A percentile compares a stretch with the other conserved stretches of the same genome.
Conservation (phyloP, 2,113 vertebrate species). For the Saccopteryx bilineata region DNA sequence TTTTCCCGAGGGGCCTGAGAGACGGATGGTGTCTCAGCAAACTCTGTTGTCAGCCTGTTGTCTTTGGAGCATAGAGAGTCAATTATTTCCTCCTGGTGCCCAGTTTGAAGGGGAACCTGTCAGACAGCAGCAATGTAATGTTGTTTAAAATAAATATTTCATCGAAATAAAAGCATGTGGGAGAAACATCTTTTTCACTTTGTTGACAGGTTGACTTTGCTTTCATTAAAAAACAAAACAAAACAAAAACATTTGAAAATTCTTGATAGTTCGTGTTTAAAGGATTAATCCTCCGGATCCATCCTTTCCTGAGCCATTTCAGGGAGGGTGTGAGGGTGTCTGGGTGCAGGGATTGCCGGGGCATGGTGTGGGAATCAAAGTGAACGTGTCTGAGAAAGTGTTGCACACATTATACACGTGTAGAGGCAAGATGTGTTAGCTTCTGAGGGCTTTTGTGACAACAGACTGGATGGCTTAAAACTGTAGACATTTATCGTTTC, state of each 20-base stretch:
- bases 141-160: conserved; percentile 60
- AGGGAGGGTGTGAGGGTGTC: not conserved
- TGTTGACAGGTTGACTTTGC: not conserved
- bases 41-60: not conserved
- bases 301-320: not conserved
- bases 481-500: not conserved
- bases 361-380: not conserved
- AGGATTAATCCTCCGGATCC: not conserved
- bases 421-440: not conserved
- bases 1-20: not conserved
- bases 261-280: not conserved
- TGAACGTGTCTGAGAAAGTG: not conserved
- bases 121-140: not conserved
- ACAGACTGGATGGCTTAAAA: not conserved
- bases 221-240: conserved; percentile 2
- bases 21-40: not conserved
- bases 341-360: not conserved
- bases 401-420: not conserved
- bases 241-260: conserved; percentile 22
- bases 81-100: not conserved
- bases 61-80: not conserved
- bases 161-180: conserved; percentile 42
- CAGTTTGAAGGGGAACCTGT: not conserved
- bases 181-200: conserved; percentile 26
- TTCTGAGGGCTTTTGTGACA: not conserved